Evolutionary conservation across 2,797 vertebrate genomes (phyloP).

Genomic region (Anolis apletophallus): DNA sequence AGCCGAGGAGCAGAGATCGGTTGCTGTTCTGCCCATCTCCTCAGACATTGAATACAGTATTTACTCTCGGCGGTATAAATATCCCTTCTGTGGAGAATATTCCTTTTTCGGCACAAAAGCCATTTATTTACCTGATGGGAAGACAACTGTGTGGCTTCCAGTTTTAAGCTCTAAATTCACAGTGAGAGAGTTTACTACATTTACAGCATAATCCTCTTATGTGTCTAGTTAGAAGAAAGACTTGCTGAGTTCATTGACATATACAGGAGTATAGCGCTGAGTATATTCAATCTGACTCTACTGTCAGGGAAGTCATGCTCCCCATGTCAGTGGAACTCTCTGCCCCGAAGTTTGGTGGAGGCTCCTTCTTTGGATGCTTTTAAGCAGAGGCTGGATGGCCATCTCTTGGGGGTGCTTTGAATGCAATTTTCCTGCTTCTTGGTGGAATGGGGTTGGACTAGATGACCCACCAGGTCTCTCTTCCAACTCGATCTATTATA

Average conservation of each 20-base stretch:
- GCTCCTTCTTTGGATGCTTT: too few relatives aligned
- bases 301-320: too few relatives aligned
- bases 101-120: not conserved
- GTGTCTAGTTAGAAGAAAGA: not conserved
- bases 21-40: not conserved
- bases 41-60: not conserved
- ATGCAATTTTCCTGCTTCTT: too few relatives aligned
- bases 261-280: not conserved
- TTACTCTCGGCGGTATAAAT: not conserved
- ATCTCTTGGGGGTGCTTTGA: too few relatives aligned
- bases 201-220: not conserved
- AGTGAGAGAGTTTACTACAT: slow-evolving; percentile 52
- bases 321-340: too few relatives aligned
- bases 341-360: too few relatives aligned
- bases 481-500: too few relatives aligned
- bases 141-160: slow-evolving; percentile 35
- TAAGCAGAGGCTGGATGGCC: too few relatives aligned
- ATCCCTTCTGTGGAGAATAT: not conserved
- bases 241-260: not conserved
- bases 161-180: slow-evolving; percentile 23
- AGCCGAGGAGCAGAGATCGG: too few relatives aligned
- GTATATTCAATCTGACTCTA: too few relatives aligned
- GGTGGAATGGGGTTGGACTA: too few relatives aligned
- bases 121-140: slow-evolving; percentile 4
- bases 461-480: too few relatives aligned